Evolutionary conservation across 2,113 vertebrate genomes (phyloP).

Genomic region (Apodemus speciosus): DNA sequence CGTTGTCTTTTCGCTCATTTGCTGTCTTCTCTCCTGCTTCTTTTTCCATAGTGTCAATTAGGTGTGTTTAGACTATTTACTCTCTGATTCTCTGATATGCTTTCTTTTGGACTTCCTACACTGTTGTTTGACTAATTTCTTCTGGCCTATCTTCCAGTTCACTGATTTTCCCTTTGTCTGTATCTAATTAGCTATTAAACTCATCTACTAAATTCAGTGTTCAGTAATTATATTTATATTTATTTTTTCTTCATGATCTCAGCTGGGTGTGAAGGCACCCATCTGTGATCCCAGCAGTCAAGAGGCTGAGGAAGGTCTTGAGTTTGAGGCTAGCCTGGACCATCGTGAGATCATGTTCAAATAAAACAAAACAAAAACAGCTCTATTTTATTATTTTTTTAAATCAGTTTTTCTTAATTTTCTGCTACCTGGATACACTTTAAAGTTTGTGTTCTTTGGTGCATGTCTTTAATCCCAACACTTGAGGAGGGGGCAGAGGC

Average conservation of each 20-base stretch:
- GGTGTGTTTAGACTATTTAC: neutral
- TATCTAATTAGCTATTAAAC: constrained; percentile 20
- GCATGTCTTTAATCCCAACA: neutral
- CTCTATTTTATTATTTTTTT: neutral
- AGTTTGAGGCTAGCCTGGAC: neutral
- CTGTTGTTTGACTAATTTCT: constrained; percentile 6
- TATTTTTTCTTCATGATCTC: neutral
- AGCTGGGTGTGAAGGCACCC: neutral
- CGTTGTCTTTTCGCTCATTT: neutral
- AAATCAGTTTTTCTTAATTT: neutral
- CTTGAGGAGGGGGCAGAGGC: neutral
- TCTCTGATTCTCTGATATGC: neutral
- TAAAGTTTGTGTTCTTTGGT: constrained; percentile 2
- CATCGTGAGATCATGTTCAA: neutral
- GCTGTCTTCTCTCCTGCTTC: neutral
- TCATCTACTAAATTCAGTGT: neutral
- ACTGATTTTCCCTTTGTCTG: constrained; percentile 48
- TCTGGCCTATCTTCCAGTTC: constrained; percentile 23
- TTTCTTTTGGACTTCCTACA: neutral
- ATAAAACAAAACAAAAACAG: neutral
- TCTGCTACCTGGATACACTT: neutral
- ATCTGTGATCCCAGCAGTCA: neutral
- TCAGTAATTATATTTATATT: constrained; percentile 2
- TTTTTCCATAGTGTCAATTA: neutral
- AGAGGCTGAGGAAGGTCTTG: neutral